Evolutionary conservation across 1,140 invertebrate genomes (phyloP).

Genomic region (Amyelois transitella): DNA sequence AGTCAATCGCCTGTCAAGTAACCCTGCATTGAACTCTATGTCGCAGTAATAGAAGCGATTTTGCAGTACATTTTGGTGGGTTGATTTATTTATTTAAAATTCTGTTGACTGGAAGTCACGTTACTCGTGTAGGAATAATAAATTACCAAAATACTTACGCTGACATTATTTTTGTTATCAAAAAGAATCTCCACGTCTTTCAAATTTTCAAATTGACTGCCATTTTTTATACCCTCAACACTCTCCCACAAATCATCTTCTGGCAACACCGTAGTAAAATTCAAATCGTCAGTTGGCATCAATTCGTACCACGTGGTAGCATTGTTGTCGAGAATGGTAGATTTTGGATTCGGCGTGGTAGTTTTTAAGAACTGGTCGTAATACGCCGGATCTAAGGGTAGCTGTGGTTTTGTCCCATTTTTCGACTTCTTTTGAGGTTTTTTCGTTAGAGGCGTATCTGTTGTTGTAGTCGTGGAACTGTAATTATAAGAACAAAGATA

Average conservation of each 20-base stretch:
- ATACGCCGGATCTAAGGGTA: conserved; percentile 51
- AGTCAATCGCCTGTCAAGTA: too few species aligned
- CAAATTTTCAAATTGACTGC: conserved; percentile 36
- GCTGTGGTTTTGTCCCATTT: conserved; percentile 33
- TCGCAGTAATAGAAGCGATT: too few species aligned
- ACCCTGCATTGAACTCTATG: too few species aligned
- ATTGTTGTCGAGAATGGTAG: conserved; percentile 35
- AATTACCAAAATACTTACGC: conserved; percentile 35
- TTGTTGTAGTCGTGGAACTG: conserved; percentile 37
- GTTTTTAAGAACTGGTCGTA: conserved; percentile 70
- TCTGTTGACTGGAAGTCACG: too few species aligned
- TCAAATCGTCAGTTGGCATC: conserved; percentile 40
- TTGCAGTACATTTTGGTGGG: too few species aligned
- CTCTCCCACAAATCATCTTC: conserved; percentile 62
- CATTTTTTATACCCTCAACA: conserved; percentile 37
- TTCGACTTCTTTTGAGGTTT: conserved; percentile 20
- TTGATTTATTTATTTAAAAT: too few species aligned
- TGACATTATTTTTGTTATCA: conserved; percentile 34
- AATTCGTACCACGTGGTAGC: conserved; percentile 58
- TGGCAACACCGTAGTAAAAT: conserved; percentile 33
- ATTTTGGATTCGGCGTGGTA: conserved; percentile 38
- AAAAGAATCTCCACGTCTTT: conserved; percentile 67
- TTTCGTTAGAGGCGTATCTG: conserved; percentile 14
- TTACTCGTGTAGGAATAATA: too few species aligned
- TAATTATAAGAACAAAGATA: conserved; percentile 16